Evolutionary conservation across 2,888 invertebrate species (phyloP), one percentile per base, ranked within the genome.

Genomic region (Theodoxus fluviatilis): DNA sequence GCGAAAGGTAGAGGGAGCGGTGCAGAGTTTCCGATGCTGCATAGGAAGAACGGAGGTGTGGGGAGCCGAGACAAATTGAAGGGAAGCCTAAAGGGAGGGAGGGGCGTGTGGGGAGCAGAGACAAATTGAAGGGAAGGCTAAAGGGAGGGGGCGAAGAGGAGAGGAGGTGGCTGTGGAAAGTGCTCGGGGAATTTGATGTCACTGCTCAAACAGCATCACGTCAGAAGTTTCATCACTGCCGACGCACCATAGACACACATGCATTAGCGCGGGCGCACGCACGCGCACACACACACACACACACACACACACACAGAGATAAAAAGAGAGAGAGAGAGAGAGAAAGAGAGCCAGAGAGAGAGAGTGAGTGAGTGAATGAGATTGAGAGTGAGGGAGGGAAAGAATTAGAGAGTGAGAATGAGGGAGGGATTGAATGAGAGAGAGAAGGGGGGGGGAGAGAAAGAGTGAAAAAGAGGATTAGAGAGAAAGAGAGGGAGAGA

Each of bases 231-330:
- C 6, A 52, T 25, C n/a, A n/a, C n/a, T 18, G 18, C 52, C 4
- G 4, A 18, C 52, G 25, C 52, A 52, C 52, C 52, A 52, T 18
- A 18, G 22, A 52, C 52, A 9, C 52, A 52, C 18, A 9, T 25
- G 25, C 52, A 52, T 9, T 22, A 52, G 7, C n/a, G n/a, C n/a
- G n/a, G n/a, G 18, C 25, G 7, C 52, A 18, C 52, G 25, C 52
- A 52, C 52, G 25, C 52, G 25, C 52, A 52, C 52, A 9, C 52
- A 52, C 52, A 52, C 52, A 52, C 52, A 9, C 52, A 9, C 52
- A 52, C 52, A 52, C 52, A 52, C 52, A 52, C 52, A 52, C 52
- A 52, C 52, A 52, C 52, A 52, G 22, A 52, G 25, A 25, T 9
- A 52, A 4, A 52, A 9, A 25, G 52, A 52, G 25, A 25, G 18